phyloP scores from a whole-genome alignment of 2,113 vertebrate genomes.

The Apodemus speciosus region DNA sequence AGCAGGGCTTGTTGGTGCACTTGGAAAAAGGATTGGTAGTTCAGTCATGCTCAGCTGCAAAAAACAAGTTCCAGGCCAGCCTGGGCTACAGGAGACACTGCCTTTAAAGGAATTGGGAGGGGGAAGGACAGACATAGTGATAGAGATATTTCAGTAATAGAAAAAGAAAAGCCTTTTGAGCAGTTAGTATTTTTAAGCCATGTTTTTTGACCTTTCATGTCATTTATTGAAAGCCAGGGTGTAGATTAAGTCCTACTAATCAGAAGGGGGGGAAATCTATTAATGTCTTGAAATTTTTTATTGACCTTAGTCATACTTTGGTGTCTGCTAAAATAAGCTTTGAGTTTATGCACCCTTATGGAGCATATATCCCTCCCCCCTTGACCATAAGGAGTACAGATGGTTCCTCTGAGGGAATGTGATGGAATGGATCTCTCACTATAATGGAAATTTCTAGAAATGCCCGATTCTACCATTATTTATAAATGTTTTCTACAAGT shows the following conservation, averaged over 20 bases:
- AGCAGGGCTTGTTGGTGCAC: neutral
- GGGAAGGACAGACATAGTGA: neutral
- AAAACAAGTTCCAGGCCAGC: neutral
- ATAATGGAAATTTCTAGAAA: neutral
- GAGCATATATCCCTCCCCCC: neutral
- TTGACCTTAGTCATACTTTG: neutral
- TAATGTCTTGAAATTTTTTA: constrained; percentile 20
- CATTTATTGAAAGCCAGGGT: neutral
- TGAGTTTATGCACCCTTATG: neutral
- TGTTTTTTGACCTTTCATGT: neutral
- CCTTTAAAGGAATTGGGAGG: neutral
- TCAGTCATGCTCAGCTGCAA: neutral
- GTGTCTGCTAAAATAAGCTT: constrained; percentile 1
- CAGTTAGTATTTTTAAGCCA: constrained; percentile 46
- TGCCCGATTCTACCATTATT: constrained; percentile 9
- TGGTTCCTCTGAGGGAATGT: neutral
- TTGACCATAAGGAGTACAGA: neutral
- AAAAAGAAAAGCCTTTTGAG: neutral
- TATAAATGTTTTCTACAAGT: neutral
- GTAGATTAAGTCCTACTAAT: constrained; percentile 25
- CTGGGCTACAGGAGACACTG: neutral
- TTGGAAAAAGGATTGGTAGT: neutral
- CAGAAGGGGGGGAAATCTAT: neutral
- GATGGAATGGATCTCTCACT: neutral
- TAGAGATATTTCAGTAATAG: neutral